Evolutionary conservation across 2,113 vertebrate species (phyloP).

Genomic region (Microcebus lehilahytsara): DNA sequence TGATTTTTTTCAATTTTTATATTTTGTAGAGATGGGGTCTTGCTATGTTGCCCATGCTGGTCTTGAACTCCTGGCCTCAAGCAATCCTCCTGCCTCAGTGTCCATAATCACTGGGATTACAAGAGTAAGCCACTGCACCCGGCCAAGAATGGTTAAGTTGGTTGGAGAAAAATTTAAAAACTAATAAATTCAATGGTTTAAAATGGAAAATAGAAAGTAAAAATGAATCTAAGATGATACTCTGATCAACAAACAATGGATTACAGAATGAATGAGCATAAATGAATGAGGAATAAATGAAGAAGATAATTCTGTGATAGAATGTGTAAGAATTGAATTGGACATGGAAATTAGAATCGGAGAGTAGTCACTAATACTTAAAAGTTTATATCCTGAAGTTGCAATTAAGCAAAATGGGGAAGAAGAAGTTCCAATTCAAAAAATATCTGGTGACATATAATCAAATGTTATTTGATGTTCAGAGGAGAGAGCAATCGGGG

Average conservation of each 20-base stretch:
- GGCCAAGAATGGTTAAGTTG: not conserved
- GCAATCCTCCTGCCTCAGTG: too few species aligned
- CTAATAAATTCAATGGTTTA: not conserved
- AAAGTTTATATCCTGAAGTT: not conserved
- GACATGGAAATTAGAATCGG: not conserved
- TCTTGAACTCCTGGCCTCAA: too few species aligned
- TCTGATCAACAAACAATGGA: not conserved
- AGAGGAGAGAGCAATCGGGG: not conserved
- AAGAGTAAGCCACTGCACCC: too few species aligned
- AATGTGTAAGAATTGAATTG: not conserved
- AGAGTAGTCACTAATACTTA: not conserved
- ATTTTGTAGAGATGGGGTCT: too few species aligned
- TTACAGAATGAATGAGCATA: not conserved
- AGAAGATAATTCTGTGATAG: not conserved
- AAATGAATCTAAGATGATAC: not conserved
- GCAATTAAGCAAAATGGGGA: not conserved
- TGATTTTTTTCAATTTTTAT: too few species aligned
- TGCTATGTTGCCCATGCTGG: too few species aligned
- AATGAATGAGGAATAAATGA: too few species aligned
- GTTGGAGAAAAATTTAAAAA: not conserved
- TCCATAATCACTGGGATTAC: too few species aligned
- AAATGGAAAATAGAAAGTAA: not conserved
- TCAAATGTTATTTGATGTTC: not conserved
- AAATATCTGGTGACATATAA: not conserved
- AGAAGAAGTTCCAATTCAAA: not conserved